Evolutionary conservation across 2,888 invertebrate species (phyloP).

Genomic region (Cetonia aurata): DNA sequence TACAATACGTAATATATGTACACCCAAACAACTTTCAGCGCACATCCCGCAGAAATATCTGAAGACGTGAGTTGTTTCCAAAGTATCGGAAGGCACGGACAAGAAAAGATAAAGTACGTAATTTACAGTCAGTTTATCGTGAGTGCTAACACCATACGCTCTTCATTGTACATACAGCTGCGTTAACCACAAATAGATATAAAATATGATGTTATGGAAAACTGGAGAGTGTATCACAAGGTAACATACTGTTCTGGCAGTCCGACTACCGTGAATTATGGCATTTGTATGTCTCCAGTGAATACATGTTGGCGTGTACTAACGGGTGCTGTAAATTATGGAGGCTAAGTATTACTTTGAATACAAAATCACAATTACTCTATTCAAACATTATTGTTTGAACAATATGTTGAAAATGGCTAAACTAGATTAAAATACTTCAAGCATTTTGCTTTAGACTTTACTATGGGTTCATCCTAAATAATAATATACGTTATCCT

Average conservation of each 20-base stretch:
- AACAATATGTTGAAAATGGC: no score
- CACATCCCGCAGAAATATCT: slow-evolving; percentile 18
- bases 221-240: slow-evolving; percentile 33
- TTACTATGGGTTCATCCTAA: no score
- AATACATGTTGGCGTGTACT: slow-evolving; percentile 19
- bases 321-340: no score
- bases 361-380: no score
- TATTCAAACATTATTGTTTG: no score
- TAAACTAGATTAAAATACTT: no score
- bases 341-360: no score
- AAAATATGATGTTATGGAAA: slow-evolving; percentile 45
- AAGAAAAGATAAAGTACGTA: slow-evolving; percentile 37
- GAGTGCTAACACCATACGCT: slow-evolving; percentile 39
- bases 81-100: slow-evolving; percentile 24
- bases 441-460: no score
- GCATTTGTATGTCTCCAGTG: slow-evolving; percentile 34
- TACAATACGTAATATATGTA: slow-evolving; percentile 19
- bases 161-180: slow-evolving; percentile 45
- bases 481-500: no score
- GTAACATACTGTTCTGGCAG: slow-evolving; percentile 36
- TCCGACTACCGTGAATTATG: slow-evolving; percentile 31
- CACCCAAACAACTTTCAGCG: slow-evolving; percentile 17
- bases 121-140: slow-evolving; percentile 39
- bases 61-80: slow-evolving; percentile 30
- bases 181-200: slow-evolving; percentile 44